Percentiles rank a stretch among this genome's conserved stretches.
Conservation (phyloP, 2,888 invertebrate species). For the Caenorhabditis uteleia region DNA sequence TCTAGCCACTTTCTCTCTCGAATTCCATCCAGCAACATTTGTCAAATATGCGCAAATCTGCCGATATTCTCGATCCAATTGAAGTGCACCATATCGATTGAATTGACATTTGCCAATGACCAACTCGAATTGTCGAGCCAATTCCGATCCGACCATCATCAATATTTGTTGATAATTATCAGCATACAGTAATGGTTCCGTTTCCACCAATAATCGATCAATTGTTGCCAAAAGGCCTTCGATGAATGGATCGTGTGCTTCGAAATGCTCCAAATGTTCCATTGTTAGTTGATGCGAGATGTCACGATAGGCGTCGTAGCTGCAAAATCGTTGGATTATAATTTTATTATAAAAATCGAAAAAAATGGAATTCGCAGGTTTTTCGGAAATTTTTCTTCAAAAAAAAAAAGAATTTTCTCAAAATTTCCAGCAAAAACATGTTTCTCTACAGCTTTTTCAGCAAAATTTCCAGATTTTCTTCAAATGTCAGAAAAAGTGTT, state of each 20-base stretch:
- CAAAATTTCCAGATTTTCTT: constrained; percentile 45
- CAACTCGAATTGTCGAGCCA: constrained; percentile 77
- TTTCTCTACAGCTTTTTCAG: constrained; percentile 53
- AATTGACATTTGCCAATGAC: constrained; percentile 82
- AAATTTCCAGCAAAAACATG: too few relatives aligned
- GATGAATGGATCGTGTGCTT: constrained; percentile 86
- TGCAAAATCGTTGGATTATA: too few relatives aligned
- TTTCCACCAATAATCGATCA: constrained; percentile 58
- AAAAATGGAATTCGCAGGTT: too few relatives aligned
- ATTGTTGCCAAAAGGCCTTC: constrained; percentile 57
- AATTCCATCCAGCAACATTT: constrained; percentile 85
- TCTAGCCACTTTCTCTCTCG: constrained; percentile 88
- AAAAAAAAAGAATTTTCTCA: too few relatives aligned
- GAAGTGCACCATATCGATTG: constrained; percentile 83
- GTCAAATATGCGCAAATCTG: constrained; percentile 76
- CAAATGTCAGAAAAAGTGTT: too few relatives aligned
- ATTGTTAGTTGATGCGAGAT: constrained; percentile 83
- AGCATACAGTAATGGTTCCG: constrained; percentile 52
- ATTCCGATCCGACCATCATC: constrained; percentile 49
- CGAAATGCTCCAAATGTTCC: constrained; percentile 80
- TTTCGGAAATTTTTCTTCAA: too few relatives aligned
- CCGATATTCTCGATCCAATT: constrained; percentile 86
- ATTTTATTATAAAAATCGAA: too few relatives aligned
- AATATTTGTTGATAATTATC: constrained; percentile 64
- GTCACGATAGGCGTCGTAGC: constrained; percentile 78